Conservation (phyloP, 2,797 vertebrate species). For the Cetoscarus ocellatus region DNA sequence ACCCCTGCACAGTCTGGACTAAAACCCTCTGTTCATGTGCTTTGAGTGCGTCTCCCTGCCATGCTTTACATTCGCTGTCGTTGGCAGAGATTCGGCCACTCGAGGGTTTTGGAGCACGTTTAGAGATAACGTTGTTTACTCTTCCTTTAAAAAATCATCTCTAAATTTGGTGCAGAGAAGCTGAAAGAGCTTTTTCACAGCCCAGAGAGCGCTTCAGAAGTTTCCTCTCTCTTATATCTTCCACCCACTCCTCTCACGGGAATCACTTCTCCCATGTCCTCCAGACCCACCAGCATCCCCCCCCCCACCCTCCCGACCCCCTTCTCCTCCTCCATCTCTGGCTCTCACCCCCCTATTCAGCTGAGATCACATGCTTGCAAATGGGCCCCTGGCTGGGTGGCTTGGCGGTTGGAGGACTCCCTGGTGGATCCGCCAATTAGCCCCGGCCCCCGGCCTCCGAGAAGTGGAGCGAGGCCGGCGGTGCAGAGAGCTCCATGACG, state of each 20-base stretch:
- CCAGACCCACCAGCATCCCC: slow-evolving; percentile 41
- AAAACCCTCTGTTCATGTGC: slow-evolving; percentile 40
- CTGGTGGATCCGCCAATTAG: slow-evolving; percentile 82
- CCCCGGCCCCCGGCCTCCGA: slow-evolving; percentile 66
- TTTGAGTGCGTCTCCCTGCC: slow-evolving; percentile 24
- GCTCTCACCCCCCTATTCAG: slow-evolving; percentile 45
- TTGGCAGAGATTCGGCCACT: slow-evolving; percentile 19
- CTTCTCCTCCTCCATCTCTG: slow-evolving; percentile 16
- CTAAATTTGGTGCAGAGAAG: slow-evolving; percentile 15
- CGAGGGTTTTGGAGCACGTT: slow-evolving; percentile 8
- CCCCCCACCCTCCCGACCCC: slow-evolving; percentile 9
- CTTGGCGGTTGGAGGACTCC: slow-evolving; percentile 70
- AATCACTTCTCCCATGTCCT: slow-evolving; percentile 57
- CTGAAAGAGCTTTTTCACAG: slow-evolving; percentile 40
- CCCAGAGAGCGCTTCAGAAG: slow-evolving; percentile 54
- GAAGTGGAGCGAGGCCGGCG: slow-evolving; percentile 69
- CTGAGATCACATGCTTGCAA: slow-evolving; percentile 75
- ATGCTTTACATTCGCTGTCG: slow-evolving; percentile 24
- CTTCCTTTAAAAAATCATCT: slow-evolving; percentile 24
- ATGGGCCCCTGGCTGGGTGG: slow-evolving; percentile 57
- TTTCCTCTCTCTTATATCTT: slow-evolving; percentile 34
- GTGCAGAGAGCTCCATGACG: slow-evolving; percentile 49
- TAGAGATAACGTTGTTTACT: slow-evolving; percentile 44
- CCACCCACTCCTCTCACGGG: slow-evolving; percentile 62
- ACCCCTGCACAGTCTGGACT: slow-evolving; percentile 49